Evolutionary conservation across 2,888 invertebrate species (phyloP).

Genomic region (Athalia cordata): DNA sequence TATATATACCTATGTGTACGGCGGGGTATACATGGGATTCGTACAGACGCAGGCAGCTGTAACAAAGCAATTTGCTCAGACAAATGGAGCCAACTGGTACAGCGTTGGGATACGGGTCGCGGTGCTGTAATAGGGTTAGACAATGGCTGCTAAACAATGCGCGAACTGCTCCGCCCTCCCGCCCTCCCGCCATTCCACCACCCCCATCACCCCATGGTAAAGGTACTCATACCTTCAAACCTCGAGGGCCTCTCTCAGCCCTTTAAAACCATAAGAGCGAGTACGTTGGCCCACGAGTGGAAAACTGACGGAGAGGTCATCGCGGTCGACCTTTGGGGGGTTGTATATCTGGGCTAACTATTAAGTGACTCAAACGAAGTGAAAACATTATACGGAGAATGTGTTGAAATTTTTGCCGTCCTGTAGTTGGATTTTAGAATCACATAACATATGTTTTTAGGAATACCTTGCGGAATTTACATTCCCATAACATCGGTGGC

Average conservation of each 20-base stretch:
- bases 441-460: too few species aligned
- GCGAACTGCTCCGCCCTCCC: constrained; percentile 44
- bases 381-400: constrained; percentile 11
- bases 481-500: too few species aligned
- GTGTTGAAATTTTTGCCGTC: constrained; percentile 8
- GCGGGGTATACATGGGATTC: constrained; percentile 20
- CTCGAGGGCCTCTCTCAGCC: constrained; percentile 21
- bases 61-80: constrained; percentile 56
- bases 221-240: constrained; percentile 13
- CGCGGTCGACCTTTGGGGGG: constrained; percentile 26
- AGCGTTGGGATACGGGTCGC: constrained; percentile 30
- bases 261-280: constrained; percentile 31
- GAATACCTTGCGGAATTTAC: too few species aligned
- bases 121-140: constrained; percentile 52
- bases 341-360: constrained; percentile 29
- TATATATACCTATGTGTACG: background rate
- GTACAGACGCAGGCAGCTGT: constrained; percentile 46
- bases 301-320: constrained; percentile 31
- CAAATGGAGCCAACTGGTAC: constrained; percentile 51
- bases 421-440: background rate
- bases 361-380: constrained; percentile 20
- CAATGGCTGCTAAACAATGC: constrained; percentile 48
- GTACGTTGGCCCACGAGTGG: constrained; percentile 32
- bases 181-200: constrained; percentile 17
- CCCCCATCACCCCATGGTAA: background rate